Base-by-base conservation (phyloP, 2,797 vertebrate species). In the Tauraco hartlaubi region DNA sequence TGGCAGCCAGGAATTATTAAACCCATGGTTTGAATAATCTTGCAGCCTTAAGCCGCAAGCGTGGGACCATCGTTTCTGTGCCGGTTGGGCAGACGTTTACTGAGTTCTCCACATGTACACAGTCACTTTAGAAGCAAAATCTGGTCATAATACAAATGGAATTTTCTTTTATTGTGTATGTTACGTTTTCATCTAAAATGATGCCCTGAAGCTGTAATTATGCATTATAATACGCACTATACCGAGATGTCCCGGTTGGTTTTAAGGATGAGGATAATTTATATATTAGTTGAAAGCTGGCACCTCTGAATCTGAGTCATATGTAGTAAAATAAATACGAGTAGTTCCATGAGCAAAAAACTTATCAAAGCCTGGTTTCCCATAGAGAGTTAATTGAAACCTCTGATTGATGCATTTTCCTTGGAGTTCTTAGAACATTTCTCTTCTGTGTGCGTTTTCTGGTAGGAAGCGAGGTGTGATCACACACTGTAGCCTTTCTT, bases 211-310 rank as follows among this genome's bases (percentile, higher is more conserved):
- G 94, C 92, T 88, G 37, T 81, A 92, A 88, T 94, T 92, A 90
- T 48, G 73, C 52, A 77, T 85, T 94, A 69, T 86, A 84, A 90
- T 87, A 71, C 59, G 66, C 5, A 3, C 66, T 90, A 59, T 85
- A 58, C 49, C 33, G 86, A 51, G 55, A 43, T 74, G 59, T 94
- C 93, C 89, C 91, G 69, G 66, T 90, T 91, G 96, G 79, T 48
- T 91, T 92, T 78, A 75, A 84, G 74, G 90, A 85, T 85, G 79
- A 92, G 54, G 83, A 51, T 95, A 95, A 92, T 92, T 96, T 93
- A 85, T 95, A 67, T 93, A 85, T 96, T 94, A 94, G 91, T 94
- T 97, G 96, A 96, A 94, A 95, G 59, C 76, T 90, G 85, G 83
- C 85, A 86, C 46, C 44, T 79, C 83, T 16, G 11, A 86, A 94